These are phyloP conservation scores for Oxyura jamaicensis DNA, from an alignment of 2,113 vertebrate genomes.

Conservation along the genomic window DNA sequence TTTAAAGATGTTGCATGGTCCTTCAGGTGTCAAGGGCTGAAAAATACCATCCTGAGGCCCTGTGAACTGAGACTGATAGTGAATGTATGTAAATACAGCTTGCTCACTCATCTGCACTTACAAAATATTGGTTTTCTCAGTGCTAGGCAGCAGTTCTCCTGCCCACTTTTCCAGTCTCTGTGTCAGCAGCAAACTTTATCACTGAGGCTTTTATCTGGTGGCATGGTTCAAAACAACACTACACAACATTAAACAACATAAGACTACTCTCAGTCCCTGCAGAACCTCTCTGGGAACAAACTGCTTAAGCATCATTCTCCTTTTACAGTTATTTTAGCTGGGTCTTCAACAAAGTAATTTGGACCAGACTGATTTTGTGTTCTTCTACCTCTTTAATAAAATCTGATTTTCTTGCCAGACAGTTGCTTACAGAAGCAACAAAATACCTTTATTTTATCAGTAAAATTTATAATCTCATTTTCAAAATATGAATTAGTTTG, in stretches of 20 bases:
- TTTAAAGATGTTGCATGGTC: neutral
- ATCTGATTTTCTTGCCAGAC: neutral
- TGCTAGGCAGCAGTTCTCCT: rapidly evolving
- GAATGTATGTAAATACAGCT: neutral
- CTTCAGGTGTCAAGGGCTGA: neutral
- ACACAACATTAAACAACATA: neutral
- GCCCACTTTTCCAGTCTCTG: neutral
- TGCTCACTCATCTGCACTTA: neutral
- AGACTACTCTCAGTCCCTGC: neutral
- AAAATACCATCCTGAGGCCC: neutral
- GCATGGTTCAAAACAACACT: neutral
- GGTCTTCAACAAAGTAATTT: neutral
- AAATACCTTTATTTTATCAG: neutral
- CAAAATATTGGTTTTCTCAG: neutral
- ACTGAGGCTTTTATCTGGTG: neutral
- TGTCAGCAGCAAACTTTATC: neutral
- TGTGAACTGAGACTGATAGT: neutral
- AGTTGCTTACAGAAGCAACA: neutral
- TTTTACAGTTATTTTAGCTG: neutral
- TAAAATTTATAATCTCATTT: neutral
- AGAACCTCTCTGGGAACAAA: neutral
- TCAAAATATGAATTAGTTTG: neutral
- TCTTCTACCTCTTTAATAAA: neutral
- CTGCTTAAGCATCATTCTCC: neutral
- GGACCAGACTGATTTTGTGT: neutral